Conservation (phyloP, 2,797 vertebrate genomes). For the Esox lucius region DNA sequence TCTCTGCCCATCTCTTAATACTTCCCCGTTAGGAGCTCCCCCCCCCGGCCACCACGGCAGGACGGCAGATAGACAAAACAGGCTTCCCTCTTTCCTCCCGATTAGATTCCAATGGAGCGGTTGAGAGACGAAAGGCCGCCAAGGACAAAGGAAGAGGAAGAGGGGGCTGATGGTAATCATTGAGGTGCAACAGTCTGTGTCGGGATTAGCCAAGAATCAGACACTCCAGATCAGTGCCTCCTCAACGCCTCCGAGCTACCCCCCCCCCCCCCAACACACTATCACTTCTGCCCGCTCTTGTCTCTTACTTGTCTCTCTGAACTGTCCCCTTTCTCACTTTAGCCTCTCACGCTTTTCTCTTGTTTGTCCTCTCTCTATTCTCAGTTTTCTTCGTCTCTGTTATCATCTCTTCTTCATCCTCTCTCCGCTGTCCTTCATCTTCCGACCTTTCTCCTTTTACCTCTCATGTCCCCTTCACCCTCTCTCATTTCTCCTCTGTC, state of each 20-base stretch:
- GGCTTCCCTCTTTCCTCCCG: slow-evolving; percentile 58
- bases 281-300: background rate
- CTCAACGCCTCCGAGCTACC: slow-evolving; percentile 21
- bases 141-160: slow-evolving; percentile 68
- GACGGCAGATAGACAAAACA: slow-evolving; percentile 68
- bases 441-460: too few relatives aligned
- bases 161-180: slow-evolving; percentile 65
- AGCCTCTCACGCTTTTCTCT: too few relatives aligned
- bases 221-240: slow-evolving; percentile 36
- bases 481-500: too few relatives aligned
- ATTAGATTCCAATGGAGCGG: slow-evolving; percentile 69
- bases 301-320: background rate
- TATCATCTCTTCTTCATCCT: background rate
- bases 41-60: slow-evolving; percentile 48
- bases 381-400: background rate
- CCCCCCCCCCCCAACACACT: background rate
- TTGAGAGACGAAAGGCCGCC: slow-evolving; percentile 50
- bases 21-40: slow-evolving; percentile 26
- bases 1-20: slow-evolving; percentile 43
- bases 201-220: slow-evolving; percentile 45
- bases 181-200: slow-evolving; percentile 61
- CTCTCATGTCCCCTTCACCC: too few relatives aligned
- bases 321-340: too few relatives aligned
- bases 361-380: too few relatives aligned
- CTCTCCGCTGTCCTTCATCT: too few relatives aligned